Percentiles rank a stretch among this genome's conserved stretches.
phyloP scores from a whole-genome alignment of 2,888 invertebrate genomes.

The Sarcophaga variegata region DNA sequence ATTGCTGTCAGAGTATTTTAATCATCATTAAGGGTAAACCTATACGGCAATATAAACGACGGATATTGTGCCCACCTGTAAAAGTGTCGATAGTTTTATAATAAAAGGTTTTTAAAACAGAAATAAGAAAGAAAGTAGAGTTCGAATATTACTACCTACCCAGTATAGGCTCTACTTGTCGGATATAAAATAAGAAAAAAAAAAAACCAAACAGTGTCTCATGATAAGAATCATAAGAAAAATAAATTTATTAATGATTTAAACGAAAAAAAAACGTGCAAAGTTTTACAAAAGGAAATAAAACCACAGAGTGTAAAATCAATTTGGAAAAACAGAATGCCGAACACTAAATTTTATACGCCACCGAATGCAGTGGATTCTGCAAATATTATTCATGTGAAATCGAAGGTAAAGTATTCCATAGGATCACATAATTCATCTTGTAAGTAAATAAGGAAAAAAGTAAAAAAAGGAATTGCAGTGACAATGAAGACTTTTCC shows the following conservation, averaged over 20 bases:
- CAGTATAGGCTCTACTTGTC: too few relatives aligned
- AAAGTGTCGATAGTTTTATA: too few relatives aligned
- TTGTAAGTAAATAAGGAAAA: background rate
- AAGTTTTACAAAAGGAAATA: conserved; percentile 3
- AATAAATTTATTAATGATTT: conserved; percentile 59
- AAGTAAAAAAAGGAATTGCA: background rate
- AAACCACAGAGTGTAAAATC: conserved; percentile 58
- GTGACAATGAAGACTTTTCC: background rate
- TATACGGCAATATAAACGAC: too few relatives aligned
- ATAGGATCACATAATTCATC: background rate
- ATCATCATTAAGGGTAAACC: too few relatives aligned
- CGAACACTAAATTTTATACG: conserved; percentile 89
- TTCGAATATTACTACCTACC: too few relatives aligned
- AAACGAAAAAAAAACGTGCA: conserved; percentile 45
- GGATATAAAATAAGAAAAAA: conserved; percentile 36
- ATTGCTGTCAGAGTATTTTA: too few relatives aligned
- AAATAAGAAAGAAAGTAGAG: too few relatives aligned
- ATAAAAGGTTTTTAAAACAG: too few relatives aligned
- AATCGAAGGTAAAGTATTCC: conserved; percentile 88
- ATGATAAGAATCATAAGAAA: conserved; percentile 10
- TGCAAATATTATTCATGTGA: conserved; percentile 90
- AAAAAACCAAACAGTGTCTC: conserved; percentile 57
- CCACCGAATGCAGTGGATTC: conserved; percentile 86
- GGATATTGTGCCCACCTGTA: too few relatives aligned
- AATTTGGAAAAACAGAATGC: conserved; percentile 85